Evolutionary conservation across 2,797 vertebrate species (phyloP), one percentile per base, ranked within the genome.

Genomic region (Helostoma temminkii): DNA sequence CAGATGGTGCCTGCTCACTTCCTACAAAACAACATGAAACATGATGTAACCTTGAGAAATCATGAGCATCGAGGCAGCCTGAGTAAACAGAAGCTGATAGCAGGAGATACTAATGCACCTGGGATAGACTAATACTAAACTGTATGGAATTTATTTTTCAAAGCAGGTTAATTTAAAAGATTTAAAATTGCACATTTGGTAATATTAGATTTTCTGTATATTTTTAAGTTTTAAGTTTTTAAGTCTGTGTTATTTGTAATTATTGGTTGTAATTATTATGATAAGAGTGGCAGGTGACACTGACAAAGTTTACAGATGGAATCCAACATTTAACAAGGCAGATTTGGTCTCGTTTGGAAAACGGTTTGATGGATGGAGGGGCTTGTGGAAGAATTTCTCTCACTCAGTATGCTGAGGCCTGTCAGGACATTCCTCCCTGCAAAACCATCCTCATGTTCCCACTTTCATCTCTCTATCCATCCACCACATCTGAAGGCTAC

Each of bases 321-420:
- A 80, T 76, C 43, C n/a, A n/a, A n/a, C n/a, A n/a, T n/a, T n/a
- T n/a, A n/a, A n/a, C n/a, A n/a, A n/a, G n/a, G n/a, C n/a, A n/a
- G n/a, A n/a, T n/a, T n/a, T 26, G 45, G 71, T 53, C 48, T 76
- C 62, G 79, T 71, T 78, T 83, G 89, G 85, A 90, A 92, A 91
- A 90, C 80, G 84, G 87, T 90, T 91, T 65, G 74, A 90, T 81
- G 85, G 87, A 90, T 90, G 61, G 75, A 90, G 91, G 88, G 83
- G 62, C 61, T 84, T 78, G 81, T 84, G n/a, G 67, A 71, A 86
- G 76, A 74, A 32, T 88, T 91, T 89, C 82, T 84, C 75, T 46
- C 9, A 28, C 49, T 84, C 76, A 86, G 59, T 68, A 42, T 79
- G 83, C 64, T 12, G 25, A 67, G 82, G 72, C 90, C 82, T 91